Conservation (phyloP, 2,888 invertebrate genomes). For the Hololepta plana region DNA sequence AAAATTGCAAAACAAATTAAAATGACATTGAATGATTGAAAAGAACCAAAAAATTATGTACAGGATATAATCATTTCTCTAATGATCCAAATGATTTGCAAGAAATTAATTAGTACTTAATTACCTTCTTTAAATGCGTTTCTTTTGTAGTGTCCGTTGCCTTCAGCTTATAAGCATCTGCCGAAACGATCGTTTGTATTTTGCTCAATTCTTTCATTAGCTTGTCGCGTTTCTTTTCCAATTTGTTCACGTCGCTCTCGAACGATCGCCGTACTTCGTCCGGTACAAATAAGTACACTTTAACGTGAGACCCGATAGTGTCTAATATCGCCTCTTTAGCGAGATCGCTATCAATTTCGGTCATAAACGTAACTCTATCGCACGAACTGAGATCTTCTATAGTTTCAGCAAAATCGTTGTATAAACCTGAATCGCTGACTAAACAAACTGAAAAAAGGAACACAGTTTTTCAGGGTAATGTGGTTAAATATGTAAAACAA, state of each 20-base stretch:
- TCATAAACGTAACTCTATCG: slow-evolving; percentile 11
- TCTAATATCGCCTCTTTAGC: too few species aligned
- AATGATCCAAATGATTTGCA: not conserved
- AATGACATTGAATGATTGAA: too few species aligned
- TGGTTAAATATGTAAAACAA: too few species aligned
- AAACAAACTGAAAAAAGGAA: slow-evolving; percentile 7
- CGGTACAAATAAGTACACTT: slow-evolving; percentile 19
- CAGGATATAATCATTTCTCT: too few species aligned
- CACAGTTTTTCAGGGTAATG: too few species aligned
- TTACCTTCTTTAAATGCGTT: slow-evolving; percentile 20
- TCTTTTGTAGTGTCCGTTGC: slow-evolving; percentile 17
- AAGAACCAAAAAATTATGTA: too few species aligned
- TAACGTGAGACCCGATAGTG: slow-evolving; percentile 13
- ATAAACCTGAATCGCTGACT: slow-evolving; percentile 5
- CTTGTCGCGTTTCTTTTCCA: slow-evolving; percentile 20
- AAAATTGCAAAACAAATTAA: slow-evolving; percentile 9
- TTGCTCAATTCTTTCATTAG: slow-evolving; percentile 21
- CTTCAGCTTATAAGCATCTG: slow-evolving; percentile 18
- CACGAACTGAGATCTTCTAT: slow-evolving; percentile 19
- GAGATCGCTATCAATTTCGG: slow-evolving; percentile 2
- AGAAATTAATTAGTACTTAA: slow-evolving; percentile 1
- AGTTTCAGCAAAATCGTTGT: slow-evolving; percentile 9
- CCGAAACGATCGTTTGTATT: slow-evolving; percentile 17
- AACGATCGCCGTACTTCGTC: slow-evolving; percentile 16
- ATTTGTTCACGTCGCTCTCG: slow-evolving; percentile 16